Percentiles rank a stretch among this genome's conserved stretches.
Conservation (phyloP, 2,113 vertebrate species). For the Nothobranchius kuhntae region DNA sequence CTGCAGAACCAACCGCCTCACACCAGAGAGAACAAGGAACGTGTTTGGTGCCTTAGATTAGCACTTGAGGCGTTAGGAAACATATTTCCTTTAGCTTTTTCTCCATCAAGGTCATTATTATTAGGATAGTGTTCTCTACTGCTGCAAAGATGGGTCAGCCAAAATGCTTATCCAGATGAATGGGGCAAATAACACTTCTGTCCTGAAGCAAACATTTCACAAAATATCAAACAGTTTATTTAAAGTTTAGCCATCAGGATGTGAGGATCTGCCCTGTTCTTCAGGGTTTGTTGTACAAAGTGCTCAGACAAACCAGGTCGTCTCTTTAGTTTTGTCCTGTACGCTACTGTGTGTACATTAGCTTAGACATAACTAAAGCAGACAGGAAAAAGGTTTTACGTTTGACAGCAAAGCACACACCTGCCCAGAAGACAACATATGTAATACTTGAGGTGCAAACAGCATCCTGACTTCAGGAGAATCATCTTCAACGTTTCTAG, state of each 20-base stretch:
- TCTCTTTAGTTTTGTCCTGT: not conserved
- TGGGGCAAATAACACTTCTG: no score
- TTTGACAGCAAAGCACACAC: conserved; percentile 11
- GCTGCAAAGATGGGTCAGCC: not conserved
- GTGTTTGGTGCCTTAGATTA: conserved; percentile 1
- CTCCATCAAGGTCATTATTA: not conserved
- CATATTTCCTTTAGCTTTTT: not conserved
- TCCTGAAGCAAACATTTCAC: no score
- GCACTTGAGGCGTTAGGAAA: not conserved
- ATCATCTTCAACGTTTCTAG: not conserved
- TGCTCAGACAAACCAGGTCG: not conserved
- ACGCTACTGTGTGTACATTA: conserved; percentile 13
- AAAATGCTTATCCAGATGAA: no score
- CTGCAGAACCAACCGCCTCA: no score
- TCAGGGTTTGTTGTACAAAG: conserved; percentile 6
- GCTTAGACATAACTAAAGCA: not conserved
- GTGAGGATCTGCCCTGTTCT: no score
- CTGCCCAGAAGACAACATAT: conserved; percentile 26
- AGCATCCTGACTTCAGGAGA: conserved; percentile 21
- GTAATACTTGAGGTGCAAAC: conserved; percentile 19
- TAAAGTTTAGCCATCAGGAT: no score
- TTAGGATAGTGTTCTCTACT: no score
- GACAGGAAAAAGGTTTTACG: conserved; percentile 8
- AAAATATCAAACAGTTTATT: no score
- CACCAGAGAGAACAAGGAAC: not conserved